Base-by-base conservation (phyloP, 2,888 invertebrate species). In the Timandra comae region DNA sequence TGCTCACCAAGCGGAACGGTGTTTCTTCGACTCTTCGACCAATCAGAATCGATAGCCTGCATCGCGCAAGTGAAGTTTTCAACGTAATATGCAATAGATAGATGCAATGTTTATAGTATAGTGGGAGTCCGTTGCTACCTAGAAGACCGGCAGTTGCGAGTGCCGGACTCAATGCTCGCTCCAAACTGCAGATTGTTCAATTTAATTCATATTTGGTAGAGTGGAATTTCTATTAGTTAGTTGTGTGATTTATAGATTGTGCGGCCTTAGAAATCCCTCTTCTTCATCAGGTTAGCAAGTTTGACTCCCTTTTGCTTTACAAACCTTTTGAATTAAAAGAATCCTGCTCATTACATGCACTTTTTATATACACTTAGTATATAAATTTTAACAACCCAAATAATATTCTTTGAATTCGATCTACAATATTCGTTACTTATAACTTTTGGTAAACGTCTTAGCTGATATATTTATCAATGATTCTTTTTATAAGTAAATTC, bases 141-240 rank as follows among this genome's bases (percentile, higher is more conserved):
- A 58, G 81, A 81, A 81, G 80, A 78, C 78, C 74, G 80, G 79
- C 68, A 55, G 48, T 77, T 49, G 80, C 77, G 79, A 81, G 78
- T 60, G 72, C 78, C 81, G 77, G 81, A 75, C 79, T 68, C 66
- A 79, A 77, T 53, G 49, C 80, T 81, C 79, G 81, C 79, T 77
- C 8, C 37, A 16, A 40, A 51, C 44, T 60, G 49, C 61, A 63
- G 56, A 61, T 59, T 63, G 59, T 57, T 64, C 55, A 44, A 60
- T 56, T 60, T 64, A 64, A 67, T 70, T 67, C 51, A 55, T 65
- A 58, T 57, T 65, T 60, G 54, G 78, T 79, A 78, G 80, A 80
- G 79, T 43, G 77, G 77, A 60, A 66, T 67, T 61, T 67, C 63
- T 56, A 43, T 21, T 60, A 60, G 52, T 63, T 56, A 49, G 55